These are phyloP conservation scores for Ivindomyrus marchei DNA, from an alignment of 2,113 vertebrate species.

Conservation along the genomic window DNA sequence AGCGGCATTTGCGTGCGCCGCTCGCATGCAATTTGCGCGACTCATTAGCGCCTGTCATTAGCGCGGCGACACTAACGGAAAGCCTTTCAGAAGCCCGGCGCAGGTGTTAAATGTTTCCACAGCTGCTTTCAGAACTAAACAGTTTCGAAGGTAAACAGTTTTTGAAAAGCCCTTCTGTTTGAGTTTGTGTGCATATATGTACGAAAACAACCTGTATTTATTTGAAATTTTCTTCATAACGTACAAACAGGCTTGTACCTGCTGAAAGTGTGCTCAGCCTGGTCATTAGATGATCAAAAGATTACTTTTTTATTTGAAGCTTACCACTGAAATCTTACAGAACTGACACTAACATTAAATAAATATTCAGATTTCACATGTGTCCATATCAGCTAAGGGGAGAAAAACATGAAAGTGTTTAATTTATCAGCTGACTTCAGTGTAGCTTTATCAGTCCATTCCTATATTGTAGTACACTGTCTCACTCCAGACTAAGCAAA, in stretches of 20 bases:
- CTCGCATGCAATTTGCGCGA: constrained; percentile 19
- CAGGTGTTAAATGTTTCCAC: constrained; percentile 12
- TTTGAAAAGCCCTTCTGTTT: neutral
- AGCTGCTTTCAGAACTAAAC: neutral
- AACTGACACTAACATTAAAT: constrained; percentile 9
- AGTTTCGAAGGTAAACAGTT: neutral
- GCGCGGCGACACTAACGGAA: neutral
- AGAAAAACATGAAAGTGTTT: constrained; percentile 18
- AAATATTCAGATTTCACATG: neutral
- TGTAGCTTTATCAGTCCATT: constrained; percentile 29
- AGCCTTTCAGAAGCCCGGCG: neutral
- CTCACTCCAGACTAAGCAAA: neutral
- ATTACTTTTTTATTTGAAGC: constrained; percentile 40
- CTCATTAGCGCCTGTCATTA: constrained; percentile 3
- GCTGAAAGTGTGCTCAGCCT: constrained; percentile 25
- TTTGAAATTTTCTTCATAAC: constrained; percentile 13
- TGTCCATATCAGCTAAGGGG: neutral
- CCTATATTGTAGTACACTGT: constrained; percentile 2
- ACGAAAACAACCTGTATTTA: neutral
- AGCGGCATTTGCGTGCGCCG: neutral
- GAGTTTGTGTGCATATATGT: neutral
- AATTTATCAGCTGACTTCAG: constrained; percentile 37
- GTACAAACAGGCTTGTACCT: constrained; percentile 20
- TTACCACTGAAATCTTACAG: constrained; percentile 33
- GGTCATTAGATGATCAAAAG: constrained; percentile 34